Evolutionary conservation across 1,140 invertebrate species (phyloP), one percentile per base, ranked within the genome.

Genomic region (Lucilia sericata): DNA sequence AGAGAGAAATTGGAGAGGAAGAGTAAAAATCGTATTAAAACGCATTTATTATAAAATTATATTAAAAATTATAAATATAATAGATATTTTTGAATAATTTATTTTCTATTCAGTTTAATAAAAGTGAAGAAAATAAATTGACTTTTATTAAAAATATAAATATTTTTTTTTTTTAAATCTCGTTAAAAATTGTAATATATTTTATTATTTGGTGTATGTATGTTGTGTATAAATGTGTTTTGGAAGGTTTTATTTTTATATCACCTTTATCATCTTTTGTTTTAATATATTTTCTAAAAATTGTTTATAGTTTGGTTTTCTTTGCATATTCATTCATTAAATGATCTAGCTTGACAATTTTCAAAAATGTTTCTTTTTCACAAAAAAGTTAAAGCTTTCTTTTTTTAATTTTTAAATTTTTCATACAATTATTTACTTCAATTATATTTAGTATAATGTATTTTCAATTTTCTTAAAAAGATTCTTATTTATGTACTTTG

Each of bases 301-400:
- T 30, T 30, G 1, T 30, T 2, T 30, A 30, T 30, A 30, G 25
- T 30, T 30, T 30, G 25, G 25, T 30, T 30, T 30, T 30, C 25
- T 30, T 30, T 30, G 25, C 25, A 30, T 30, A 30, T 30, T 30
- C 25, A 30, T 30, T 30, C 3, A 30, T 49, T 21, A 78, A 5
- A 19, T 49, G n/a, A 19, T 49, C 1, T 65, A 49, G 42, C 75
- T 49, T 78, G 75, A 78, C 75, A 78, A 78, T 75, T 75, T 75
- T 75, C 5, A 30, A 30, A 30, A 30, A 30, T 30, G 25, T 30
- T 30, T 30, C 25, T 30, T 30, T 65, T 65, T 65, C 60, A 13
- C 60, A 65, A 49, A 78, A 78, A 47, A 78, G n/a, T 78, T 78
- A 78, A 78, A 78, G 75, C 75, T 78, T 76, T 76, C 42, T 49